These are phyloP conservation scores for Gadopsis marmoratus DNA, from an alignment of 2,797 vertebrate genomes.

Conservation along the genomic window DNA sequence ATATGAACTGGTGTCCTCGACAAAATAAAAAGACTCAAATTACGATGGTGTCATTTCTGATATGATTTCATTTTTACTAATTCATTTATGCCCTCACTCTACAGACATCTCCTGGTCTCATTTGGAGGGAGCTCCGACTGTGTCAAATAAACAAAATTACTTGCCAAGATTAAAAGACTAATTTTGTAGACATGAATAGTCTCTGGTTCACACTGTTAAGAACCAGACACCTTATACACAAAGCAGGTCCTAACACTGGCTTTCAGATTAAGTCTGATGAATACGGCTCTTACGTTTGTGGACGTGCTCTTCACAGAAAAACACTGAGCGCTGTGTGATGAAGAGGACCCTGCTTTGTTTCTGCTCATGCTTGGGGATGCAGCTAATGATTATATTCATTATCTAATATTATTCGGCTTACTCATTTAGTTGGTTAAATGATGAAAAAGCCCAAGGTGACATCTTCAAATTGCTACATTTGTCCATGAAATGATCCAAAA, in stretches of 20 bases:
- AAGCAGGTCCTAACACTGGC: conserved; percentile 26
- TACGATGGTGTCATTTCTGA: conserved; percentile 19
- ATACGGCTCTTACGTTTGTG: conserved; percentile 19
- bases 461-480: not conserved
- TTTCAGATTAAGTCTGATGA: conserved; percentile 35
- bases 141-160: conserved; percentile 43
- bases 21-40: conserved; percentile 31
- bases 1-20: conserved; percentile 22
- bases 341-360: not conserved
- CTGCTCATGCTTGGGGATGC: not conserved
- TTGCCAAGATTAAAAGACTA: conserved; percentile 29
- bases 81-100: conserved; percentile 27
- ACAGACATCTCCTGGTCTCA: conserved; percentile 8
- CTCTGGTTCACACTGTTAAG: conserved; percentile 7
- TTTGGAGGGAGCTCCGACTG: conserved; percentile 3
- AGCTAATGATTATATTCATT: not conserved
- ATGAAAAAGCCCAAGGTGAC: not conserved
- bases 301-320: conserved; percentile 1
- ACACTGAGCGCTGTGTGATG: not conserved
- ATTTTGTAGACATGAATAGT: conserved; percentile 25
- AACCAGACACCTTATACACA: conserved; percentile 29
- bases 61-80: conserved; percentile 33
- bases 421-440: not conserved
- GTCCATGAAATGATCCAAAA: not conserved
- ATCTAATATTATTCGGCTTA: not conserved